phyloP scores from a whole-genome alignment of 2,797 vertebrate genomes.

The Poecile montanus region DNA sequence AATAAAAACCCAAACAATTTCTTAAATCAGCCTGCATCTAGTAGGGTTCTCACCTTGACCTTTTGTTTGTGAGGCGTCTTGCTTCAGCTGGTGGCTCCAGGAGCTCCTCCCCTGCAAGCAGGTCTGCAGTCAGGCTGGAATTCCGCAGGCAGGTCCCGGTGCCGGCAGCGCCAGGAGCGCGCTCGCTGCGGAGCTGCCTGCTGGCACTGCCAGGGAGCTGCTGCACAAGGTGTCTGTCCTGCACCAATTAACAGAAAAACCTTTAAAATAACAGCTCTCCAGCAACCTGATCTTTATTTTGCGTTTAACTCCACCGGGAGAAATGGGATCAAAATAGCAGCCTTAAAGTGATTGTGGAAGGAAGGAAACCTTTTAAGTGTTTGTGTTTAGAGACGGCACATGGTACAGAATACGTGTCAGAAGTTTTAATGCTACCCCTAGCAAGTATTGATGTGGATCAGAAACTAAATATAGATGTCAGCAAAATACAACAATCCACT shows the following conservation, averaged over 20 bases:
- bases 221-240: neutral
- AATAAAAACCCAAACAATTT: neutral
- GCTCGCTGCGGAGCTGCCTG: neutral
- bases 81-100: neutral
- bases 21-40: neutral
- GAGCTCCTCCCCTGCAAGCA: neutral
- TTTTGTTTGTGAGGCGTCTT: neutral
- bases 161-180: neutral
- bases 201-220: accelerated
- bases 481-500: neutral
- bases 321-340: neutral
- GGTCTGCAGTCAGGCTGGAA: neutral
- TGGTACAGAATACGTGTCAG: neutral
- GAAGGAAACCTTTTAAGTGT: neutral
- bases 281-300: neutral
- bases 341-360: neutral
- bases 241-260: neutral
- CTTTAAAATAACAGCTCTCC: neutral
- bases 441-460: neutral
- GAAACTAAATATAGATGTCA: neutral
- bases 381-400: neutral
- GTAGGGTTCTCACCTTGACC: conserved; percentile 55
- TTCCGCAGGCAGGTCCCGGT: neutral
- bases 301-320: neutral
- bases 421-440: neutral